These are phyloP conservation scores for Colletes latitarsis DNA, from an alignment of 1,140 invertebrate species.

Conservation along the genomic window DNA sequence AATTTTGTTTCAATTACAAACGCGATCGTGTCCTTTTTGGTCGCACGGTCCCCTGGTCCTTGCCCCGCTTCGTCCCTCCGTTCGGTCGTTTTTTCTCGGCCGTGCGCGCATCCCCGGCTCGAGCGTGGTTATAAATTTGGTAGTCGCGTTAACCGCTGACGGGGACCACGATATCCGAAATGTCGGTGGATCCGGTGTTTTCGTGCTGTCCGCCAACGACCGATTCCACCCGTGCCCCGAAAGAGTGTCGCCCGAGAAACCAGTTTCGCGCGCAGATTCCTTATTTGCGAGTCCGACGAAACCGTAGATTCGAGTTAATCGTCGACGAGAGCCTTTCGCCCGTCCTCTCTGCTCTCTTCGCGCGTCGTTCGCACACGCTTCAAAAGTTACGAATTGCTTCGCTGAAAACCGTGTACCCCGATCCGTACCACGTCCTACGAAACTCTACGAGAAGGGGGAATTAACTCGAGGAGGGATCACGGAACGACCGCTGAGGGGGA, in stretches of 20 bases:
- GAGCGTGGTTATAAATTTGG: conserved; percentile 72
- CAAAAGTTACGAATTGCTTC: conserved; percentile 4
- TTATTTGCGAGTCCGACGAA: conserved; percentile 74
- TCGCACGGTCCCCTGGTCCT: background rate
- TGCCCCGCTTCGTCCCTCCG: background rate
- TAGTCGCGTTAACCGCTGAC: conserved; percentile 72
- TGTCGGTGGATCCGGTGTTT: conserved; percentile 67
- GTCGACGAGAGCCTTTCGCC: conserved; percentile 72
- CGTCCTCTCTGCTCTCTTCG: conserved; percentile 43
- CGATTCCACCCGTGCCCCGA: conserved; percentile 44
- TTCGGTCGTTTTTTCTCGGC: conserved; percentile 35
- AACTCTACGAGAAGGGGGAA: background rate
- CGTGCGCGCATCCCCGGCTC: conserved; percentile 18
- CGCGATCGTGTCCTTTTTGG: background rate
- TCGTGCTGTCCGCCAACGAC: conserved; percentile 55
- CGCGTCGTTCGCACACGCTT: conserved; percentile 1
- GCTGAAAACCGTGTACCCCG: background rate
- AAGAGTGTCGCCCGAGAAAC: conserved; percentile 66
- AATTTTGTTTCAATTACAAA: conserved; percentile 34
- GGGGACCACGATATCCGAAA: conserved; percentile 75
- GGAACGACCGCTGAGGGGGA: no score
- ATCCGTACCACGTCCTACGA: no score
- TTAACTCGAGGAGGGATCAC: background rate
- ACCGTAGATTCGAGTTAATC: conserved; percentile 79
- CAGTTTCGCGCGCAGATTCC: conserved; percentile 73